A percentile compares a stretch with the other conserved stretches of the same genome.
Conservation (phyloP, 2,888 invertebrate species). For the Hirudinaria manillensis region DNA sequence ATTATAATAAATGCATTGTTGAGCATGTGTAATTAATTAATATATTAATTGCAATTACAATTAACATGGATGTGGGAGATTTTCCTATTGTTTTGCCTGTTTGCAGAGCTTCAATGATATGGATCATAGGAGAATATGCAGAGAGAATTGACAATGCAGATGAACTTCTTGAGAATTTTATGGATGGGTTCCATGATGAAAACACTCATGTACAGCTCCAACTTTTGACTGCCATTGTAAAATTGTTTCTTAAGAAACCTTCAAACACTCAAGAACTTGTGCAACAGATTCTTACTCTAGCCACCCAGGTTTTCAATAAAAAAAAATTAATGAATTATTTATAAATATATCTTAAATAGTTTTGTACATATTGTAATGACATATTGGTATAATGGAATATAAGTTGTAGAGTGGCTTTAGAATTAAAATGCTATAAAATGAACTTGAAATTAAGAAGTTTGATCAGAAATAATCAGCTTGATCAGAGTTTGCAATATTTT, state of each 20-base stretch:
- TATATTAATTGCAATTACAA: neutral
- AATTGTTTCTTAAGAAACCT: slow-evolving; percentile 92
- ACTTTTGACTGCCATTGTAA: slow-evolving; percentile 92
- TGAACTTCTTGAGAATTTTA: slow-evolving; percentile 89
- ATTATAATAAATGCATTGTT: neutral
- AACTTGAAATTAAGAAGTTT: no score
- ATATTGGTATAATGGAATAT: no score
- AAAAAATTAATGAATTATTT: no score
- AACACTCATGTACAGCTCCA: slow-evolving; percentile 91
- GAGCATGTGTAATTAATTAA: neutral
- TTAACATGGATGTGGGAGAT: neutral
- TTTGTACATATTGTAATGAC: no score
- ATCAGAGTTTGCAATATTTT: no score
- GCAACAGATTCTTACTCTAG: slow-evolving; percentile 68
- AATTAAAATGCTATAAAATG: no score
- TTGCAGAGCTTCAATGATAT: slow-evolving; percentile 82
- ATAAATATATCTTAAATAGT: no score
- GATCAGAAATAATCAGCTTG: no score
- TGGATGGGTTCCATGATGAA: slow-evolving; percentile 94
- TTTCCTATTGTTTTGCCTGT: neutral
- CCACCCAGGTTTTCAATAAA: slow-evolving; percentile 51
- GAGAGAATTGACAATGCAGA: slow-evolving; percentile 99
- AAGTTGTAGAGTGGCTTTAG: no score
- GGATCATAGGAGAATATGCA: slow-evolving; percentile 88
- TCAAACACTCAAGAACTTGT: slow-evolving; percentile 97